Evolutionary conservation across 2,888 invertebrate genomes (phyloP), one percentile per base, ranked within the genome.

Genomic region (Rhynchonema sp.): DNA sequence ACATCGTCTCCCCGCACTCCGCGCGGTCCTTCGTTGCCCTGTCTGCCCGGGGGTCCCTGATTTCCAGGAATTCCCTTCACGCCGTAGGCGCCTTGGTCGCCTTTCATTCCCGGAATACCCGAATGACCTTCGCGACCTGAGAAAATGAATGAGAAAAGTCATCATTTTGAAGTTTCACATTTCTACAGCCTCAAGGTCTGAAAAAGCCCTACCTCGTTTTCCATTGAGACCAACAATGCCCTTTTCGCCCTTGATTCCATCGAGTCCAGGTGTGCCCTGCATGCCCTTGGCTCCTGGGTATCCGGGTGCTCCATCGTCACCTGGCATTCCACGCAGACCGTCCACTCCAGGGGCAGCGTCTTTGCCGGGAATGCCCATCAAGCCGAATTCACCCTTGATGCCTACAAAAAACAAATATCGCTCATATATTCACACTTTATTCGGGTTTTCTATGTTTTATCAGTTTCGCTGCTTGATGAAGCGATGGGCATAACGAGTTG

Each of bases 291-390:
- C 22, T 26, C 66, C 66, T 23, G 63, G 62, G 17, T 46, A 22
- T 28, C 65, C 58, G 25, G 62, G 63, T n/a, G 56, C 67, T 30
- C 87, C 87, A 13, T 82, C 81, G 17, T 69, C 64, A 38, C 88
- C 88, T 9, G 78, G 75, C 17, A 53, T 28, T 6, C 65, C 65
- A 17, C 60, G 60, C 9, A 56, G 64, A 58, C 71, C 71, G 54
- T 64, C 63, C 25, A 60, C 63, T 57, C 70, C 70, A 22, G 59
- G 63, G 1, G 62, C 60, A 59, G 69, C 70, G 22, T 66, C 64
- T 28, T 49, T n/a, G 26, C 61, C 62, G 46, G 63, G 63, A n/a
- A n/a, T n/a, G 23, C 63, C 63, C 3, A 56, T 23, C 25, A 27
- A 9, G 9, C 62, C 62, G 1, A 54, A 30, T 25, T 46, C 62